A percentile compares a stretch with the other conserved stretches of the same genome.
Evolutionary conservation across 2,888 invertebrate genomes (phyloP).

Genomic region (Coenonympha glycerion): DNA sequence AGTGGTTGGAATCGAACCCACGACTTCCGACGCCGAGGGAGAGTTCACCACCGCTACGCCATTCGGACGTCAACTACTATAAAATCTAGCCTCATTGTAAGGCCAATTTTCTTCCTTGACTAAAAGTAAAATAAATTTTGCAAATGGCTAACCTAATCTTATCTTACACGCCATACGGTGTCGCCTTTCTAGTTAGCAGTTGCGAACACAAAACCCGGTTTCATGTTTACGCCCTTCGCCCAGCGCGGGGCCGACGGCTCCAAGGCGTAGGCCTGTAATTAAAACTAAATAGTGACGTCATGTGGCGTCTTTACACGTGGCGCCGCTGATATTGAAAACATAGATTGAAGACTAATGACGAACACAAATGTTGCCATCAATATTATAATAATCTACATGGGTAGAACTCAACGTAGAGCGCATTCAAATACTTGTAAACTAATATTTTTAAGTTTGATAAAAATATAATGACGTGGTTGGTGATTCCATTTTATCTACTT

Average conservation of each 20-base stretch:
- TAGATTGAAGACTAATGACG: background rate
- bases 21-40: too few relatives aligned
- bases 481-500: too few relatives aligned
- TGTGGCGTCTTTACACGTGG: conserved; percentile 21
- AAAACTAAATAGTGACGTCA: conserved; percentile 25
- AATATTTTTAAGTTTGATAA: too few relatives aligned
- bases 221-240: conserved; percentile 14
- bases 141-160: background rate
- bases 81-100: too few relatives aligned
- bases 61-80: too few relatives aligned
- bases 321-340: background rate
- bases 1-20: too few relatives aligned
- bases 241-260: too few relatives aligned
- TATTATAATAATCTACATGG: background rate
- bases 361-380: background rate
- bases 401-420: too few relatives aligned
- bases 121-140: background rate
- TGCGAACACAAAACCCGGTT: conserved; percentile 5
- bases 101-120: too few relatives aligned
- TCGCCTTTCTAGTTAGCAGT: conserved; percentile 20
- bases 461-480: too few relatives aligned
- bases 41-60: too few relatives aligned
- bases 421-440: too few relatives aligned
- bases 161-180: conserved; percentile 9
- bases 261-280: conserved; percentile 22